A percentile compares a stretch with the other conserved stretches of the same genome.
Conservation (phyloP, 2,888 invertebrate genomes). For the Latrodectus elegans region DNA sequence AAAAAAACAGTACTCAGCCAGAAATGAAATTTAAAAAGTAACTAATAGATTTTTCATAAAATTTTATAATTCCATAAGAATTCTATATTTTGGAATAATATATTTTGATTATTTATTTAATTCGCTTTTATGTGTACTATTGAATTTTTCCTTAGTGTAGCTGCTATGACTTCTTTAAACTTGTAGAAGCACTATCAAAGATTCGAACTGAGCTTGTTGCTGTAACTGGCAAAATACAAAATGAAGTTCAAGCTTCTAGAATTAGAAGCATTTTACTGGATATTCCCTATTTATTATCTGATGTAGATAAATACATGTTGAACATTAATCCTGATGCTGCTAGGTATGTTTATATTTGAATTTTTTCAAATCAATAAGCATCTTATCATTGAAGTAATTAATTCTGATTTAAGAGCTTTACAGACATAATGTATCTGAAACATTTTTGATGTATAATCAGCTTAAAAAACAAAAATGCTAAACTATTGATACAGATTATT, state of each 20-base stretch:
- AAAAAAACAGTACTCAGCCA: no score
- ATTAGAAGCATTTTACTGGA: conserved; percentile 70
- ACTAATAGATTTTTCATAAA: no score
- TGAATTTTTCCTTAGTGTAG: conserved; percentile 71
- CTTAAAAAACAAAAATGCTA: no score
- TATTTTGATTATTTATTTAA: no score
- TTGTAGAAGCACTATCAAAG: conserved; percentile 69
- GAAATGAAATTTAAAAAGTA: no score
- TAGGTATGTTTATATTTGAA: conserved; percentile 72
- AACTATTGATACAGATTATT: no score
- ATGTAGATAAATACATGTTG: conserved; percentile 68
- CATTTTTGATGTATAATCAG: no score
- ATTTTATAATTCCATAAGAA: no score
- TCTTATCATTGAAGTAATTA: no score
- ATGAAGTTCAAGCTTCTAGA: conserved; percentile 52
- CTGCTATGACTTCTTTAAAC: conserved; percentile 71
- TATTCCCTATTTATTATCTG: conserved; percentile 65
- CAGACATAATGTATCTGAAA: no score
- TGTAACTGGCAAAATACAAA: conserved; percentile 43
- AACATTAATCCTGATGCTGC: conserved; percentile 73
- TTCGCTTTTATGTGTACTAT: neutral
- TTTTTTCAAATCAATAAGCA: neutral
- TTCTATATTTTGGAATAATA: no score
- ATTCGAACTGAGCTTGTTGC: conserved; percentile 59
- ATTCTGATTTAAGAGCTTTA: no score